These are phyloP conservation scores for Heliothis subflexa DNA, from an alignment of 1,140 invertebrate genomes.

Conservation along the genomic window DNA sequence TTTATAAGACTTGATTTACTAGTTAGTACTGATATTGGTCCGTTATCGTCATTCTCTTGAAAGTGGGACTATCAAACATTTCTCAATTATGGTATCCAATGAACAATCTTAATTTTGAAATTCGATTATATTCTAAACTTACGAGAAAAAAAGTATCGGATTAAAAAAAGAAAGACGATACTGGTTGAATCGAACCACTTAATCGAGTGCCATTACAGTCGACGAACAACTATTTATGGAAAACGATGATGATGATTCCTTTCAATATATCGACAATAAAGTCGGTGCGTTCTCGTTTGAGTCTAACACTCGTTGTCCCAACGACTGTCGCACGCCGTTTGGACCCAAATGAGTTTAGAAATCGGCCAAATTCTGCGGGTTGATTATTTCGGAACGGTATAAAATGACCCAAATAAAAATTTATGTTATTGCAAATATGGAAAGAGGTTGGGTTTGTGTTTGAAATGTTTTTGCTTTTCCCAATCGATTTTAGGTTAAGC, in stretches of 20 bases:
- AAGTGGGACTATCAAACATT: neutral
- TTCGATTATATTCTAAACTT: neutral
- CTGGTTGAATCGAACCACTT: neutral
- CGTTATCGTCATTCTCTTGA: neutral
- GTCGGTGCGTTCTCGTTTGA: slow-evolving; percentile 22
- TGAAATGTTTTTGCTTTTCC: neutral
- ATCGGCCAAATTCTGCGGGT: slow-evolving; percentile 30
- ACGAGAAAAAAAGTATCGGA: too few species aligned
- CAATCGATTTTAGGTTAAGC: slow-evolving; percentile 1
- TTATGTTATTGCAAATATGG: slow-evolving; percentile 38
- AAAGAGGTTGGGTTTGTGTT: neutral
- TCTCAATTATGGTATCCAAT: too few species aligned
- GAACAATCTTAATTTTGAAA: neutral
- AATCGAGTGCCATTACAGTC: slow-evolving; percentile 3
- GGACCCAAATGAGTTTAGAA: slow-evolving; percentile 42
- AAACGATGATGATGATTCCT: slow-evolving; percentile 34
- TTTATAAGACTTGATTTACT: slow-evolving; percentile 14
- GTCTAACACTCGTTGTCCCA: slow-evolving; percentile 1
- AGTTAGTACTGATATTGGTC: neutral
- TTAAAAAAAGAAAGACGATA: neutral
- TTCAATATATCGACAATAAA: slow-evolving; percentile 21
- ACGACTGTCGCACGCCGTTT: slow-evolving; percentile 29
- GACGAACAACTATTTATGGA: slow-evolving; percentile 16
- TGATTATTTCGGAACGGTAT: slow-evolving; percentile 35
- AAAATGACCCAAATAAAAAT: slow-evolving; percentile 44